phyloP scores from a whole-genome alignment of 2,113 vertebrate species.

The Canis aureus region DNA sequence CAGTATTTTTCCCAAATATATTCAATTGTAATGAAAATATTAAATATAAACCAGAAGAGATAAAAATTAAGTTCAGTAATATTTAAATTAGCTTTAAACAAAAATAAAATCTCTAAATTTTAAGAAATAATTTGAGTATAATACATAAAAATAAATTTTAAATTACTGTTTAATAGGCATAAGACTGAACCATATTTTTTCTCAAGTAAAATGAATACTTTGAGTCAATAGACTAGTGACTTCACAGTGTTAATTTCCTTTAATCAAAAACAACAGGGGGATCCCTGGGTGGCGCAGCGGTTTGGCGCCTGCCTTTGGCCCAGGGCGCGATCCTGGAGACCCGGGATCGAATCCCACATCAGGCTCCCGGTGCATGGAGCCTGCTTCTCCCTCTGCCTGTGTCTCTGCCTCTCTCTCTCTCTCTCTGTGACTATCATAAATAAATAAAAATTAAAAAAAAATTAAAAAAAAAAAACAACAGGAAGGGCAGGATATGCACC shows the following conservation, averaged over 20 bases:
- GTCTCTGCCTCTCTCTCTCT: too few relatives aligned
- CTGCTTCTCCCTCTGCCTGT: too few relatives aligned
- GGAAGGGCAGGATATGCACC: background rate
- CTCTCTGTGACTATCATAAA: too few relatives aligned
- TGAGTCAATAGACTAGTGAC: background rate
- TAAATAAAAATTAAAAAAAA: too few relatives aligned
- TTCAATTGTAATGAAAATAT: conserved; percentile 1
- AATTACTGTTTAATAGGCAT: background rate
- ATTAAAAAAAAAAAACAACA: too few relatives aligned
- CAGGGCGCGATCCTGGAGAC: too few relatives aligned
- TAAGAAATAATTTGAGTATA: background rate
- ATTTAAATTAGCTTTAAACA: background rate
- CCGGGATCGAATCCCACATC: too few relatives aligned
- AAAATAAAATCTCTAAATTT: background rate
- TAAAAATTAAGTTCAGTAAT: background rate
- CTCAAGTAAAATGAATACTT: background rate
- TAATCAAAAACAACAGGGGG: background rate
- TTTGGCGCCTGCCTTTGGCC: too few relatives aligned
- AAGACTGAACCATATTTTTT: background rate
- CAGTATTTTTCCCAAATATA: background rate
- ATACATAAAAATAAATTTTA: background rate
- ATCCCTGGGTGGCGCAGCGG: too few relatives aligned
- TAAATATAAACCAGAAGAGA: background rate
- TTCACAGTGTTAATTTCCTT: background rate
- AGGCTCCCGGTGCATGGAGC: too few relatives aligned